Base-by-base conservation (phyloP, 2,888 invertebrate genomes). In the Nymphalis c-album region DNA sequence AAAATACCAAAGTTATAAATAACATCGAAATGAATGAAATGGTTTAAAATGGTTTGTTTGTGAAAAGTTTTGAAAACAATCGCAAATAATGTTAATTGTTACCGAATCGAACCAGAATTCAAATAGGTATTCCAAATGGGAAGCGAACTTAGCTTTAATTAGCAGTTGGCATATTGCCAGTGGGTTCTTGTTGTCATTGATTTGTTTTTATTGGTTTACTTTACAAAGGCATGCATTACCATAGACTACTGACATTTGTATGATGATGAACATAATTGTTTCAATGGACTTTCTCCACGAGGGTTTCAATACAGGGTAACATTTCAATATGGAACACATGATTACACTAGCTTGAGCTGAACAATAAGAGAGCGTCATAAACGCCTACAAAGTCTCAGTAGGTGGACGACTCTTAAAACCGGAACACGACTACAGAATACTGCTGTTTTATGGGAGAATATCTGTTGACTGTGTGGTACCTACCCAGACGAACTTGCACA, bases 191-290 rank as follows among this genome's bases (percentile, higher is more conserved):
- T 58, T 40, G 57, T 50, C 61, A 62, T 67, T 67, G 67, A 67
- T 67, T 67, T 67, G 67, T 67, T 67, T 67, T 67, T 67, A 67
- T 67, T 67, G 67, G 61, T 67, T 67, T 50, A 67, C 62, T 67
- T 67, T 48, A 60, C 47, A 65, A 61, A 60, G 53, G 55, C 53
- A 51, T 47, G 60, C 65, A 60, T 65, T 60, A 31, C 60, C 51
- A 17, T 55, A 65, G 60, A 55, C 47, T 60, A 18, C 40, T 60
- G 60, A 48, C 65, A 60, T 65, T 60, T 48, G 47, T 51, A 65
- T 65, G 35, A 20, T 65, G 55, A 60, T 60, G 48, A 40, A 64
- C 13, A 48, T 47, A 35, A 57, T 57, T 18, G 53, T 26, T 18
- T 61, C n/a, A 50, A 50, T 5, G 50, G 10, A 50, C 7, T 8